Conservation (phyloP, 2,888 invertebrate species). For the Diabrotica balteata region DNA sequence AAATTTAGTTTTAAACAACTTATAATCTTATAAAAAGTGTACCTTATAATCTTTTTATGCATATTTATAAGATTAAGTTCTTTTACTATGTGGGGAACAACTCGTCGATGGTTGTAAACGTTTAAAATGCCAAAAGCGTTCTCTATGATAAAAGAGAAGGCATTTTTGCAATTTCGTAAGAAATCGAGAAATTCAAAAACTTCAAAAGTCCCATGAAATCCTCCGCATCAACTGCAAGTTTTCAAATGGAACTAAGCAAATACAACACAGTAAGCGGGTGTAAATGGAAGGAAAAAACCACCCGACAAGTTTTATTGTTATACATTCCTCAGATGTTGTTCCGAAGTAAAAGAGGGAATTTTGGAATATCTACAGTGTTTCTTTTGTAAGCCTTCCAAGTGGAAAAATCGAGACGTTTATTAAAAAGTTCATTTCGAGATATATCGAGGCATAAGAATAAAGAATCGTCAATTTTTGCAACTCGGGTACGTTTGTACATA, state of each 20-base stretch:
- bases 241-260: constrained; percentile 31
- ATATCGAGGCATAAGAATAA: constrained; percentile 12
- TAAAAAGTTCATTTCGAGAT: constrained; percentile 16
- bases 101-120: too few species aligned
- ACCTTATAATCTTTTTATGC: too few species aligned
- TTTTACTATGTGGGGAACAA: too few species aligned
- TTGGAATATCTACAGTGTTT: constrained; percentile 21
- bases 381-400: constrained; percentile 8
- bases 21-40: too few species aligned
- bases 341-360: constrained; percentile 12
- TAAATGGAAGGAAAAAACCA: constrained; percentile 26
- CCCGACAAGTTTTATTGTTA: constrained; percentile 33
- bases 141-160: too few species aligned
- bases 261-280: constrained; percentile 34
- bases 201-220: constrained; percentile 38
- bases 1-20: too few species aligned
- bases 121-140: too few species aligned
- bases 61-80: too few species aligned
- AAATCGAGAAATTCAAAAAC: constrained; percentile 30
- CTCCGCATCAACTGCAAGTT: constrained; percentile 33
- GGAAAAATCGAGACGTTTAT: constrained; percentile 15
- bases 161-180: constrained; percentile 21
- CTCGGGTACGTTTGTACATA: too few species aligned
- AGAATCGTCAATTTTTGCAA: neutral
- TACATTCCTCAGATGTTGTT: constrained; percentile 25